Evolutionary conservation across 2,113 vertebrate genomes (phyloP).

Genomic region (Chlamydotis undulata): DNA sequence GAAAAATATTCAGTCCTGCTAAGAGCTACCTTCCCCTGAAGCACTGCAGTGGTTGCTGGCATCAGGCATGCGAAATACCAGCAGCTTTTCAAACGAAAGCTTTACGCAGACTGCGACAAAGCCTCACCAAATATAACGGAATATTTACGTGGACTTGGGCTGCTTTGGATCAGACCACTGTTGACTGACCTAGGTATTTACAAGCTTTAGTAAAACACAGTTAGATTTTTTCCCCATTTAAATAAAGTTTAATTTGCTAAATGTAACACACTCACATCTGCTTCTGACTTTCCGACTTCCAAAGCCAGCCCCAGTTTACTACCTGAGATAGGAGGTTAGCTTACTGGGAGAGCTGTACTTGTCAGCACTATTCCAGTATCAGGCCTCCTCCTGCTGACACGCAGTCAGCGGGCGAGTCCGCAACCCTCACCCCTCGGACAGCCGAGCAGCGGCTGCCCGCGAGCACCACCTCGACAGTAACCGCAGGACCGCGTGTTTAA

Average conservation of each 20-base stretch:
- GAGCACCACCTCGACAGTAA: neutral
- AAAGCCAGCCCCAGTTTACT: neutral
- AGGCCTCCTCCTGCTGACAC: neutral
- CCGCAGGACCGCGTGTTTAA: neutral
- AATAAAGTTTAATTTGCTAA: neutral
- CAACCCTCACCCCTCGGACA: neutral
- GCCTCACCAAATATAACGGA: too few species aligned
- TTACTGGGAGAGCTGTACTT: neutral
- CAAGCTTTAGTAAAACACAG: neutral
- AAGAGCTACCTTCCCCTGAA: neutral
- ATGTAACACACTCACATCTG: neutral
- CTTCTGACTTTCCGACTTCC: neutral
- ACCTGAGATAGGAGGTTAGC: neutral
- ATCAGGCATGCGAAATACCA: too few species aligned
- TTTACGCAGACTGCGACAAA: neutral
- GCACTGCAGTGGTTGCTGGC: neutral
- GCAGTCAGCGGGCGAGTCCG: neutral
- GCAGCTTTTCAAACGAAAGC: neutral
- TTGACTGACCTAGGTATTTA: neutral
- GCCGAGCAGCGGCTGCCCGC: neutral
- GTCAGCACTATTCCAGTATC: neutral
- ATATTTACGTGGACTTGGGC: neutral
- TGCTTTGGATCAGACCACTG: neutral
- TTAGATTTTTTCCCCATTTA: neutral
- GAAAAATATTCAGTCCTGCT: neutral